phyloP scores from a whole-genome alignment of 1,140 invertebrate genomes.

The Pseudomyrmex gracilis region DNA sequence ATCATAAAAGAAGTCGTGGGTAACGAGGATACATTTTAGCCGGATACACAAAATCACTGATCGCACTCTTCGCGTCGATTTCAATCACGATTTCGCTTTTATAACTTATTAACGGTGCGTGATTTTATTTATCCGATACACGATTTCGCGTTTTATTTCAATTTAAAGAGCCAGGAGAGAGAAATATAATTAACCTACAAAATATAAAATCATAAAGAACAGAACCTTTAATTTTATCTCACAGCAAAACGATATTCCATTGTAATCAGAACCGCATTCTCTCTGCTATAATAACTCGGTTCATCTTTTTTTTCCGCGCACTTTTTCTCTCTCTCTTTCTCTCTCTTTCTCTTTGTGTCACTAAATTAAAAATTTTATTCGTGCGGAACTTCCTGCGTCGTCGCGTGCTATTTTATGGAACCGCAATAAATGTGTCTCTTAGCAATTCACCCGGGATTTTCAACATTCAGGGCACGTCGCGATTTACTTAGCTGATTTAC shows the following conservation, averaged over 20 bases:
- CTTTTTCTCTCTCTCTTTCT: neutral
- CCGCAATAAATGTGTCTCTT: constrained; percentile 25
- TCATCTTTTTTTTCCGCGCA: neutral
- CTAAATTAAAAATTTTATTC: constrained; percentile 22
- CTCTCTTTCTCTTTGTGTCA: neutral
- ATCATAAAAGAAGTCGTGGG: constrained; percentile 40
- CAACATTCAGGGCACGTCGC: constrained; percentile 36
- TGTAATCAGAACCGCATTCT: neutral
- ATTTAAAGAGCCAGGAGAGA: neutral
- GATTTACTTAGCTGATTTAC: constrained; percentile 56
- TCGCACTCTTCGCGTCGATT: constrained; percentile 13
- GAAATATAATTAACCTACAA: constrained; percentile 23
- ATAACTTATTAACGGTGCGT: constrained; percentile 55
- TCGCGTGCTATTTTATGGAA: constrained; percentile 9
- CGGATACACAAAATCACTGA: neutral
- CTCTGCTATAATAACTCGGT: neutral
- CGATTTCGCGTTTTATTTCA: neutral
- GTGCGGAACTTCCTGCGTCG: constrained; percentile 20
- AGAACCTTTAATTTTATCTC: neutral
- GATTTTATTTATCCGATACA: constrained; percentile 54
- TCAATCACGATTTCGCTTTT: constrained; percentile 39
- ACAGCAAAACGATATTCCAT: neutral
- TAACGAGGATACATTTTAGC: neutral
- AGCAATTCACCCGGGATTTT: constrained; percentile 22
- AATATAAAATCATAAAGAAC: neutral